These are phyloP conservation scores for Sturnira hondurensis DNA, from an alignment of 2,113 vertebrate genomes.

Conservation along the genomic window DNA sequence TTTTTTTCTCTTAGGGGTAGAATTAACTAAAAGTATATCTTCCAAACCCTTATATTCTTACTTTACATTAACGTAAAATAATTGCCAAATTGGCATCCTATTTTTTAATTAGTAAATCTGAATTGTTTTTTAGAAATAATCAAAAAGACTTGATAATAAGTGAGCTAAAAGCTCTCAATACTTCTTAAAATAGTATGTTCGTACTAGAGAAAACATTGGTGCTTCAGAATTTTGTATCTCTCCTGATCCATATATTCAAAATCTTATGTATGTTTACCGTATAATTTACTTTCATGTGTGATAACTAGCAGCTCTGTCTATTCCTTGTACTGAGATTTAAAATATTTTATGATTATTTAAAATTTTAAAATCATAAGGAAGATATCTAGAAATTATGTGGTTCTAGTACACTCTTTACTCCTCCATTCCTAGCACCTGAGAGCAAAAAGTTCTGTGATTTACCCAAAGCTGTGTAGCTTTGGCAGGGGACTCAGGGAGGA, in stretches of 20 bases:
- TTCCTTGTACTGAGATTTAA: neutral
- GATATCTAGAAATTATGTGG: neutral
- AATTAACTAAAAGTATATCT: neutral
- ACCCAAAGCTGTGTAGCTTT: neutral
- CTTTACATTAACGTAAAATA: slow-evolving; percentile 7
- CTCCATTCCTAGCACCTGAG: neutral
- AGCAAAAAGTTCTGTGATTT: neutral
- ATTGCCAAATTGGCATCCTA: neutral
- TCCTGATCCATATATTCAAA: neutral
- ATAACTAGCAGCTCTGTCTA: neutral
- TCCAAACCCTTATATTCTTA: neutral
- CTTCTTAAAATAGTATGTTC: neutral
- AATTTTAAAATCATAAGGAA: neutral
- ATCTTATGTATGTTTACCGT: neutral
- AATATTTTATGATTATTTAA: neutral
- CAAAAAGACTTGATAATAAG: neutral
- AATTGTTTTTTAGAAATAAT: neutral
- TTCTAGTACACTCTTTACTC: neutral
- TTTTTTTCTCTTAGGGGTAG: neutral
- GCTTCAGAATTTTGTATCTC: neutral
- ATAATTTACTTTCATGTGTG: neutral
- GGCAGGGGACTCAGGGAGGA: neutral
- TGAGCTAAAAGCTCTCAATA: neutral
- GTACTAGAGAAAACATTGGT: too few relatives aligned
- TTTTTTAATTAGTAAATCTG: neutral